Conservation (phyloP, 2,113 vertebrate genomes). For the Strix uralensis region DNA sequence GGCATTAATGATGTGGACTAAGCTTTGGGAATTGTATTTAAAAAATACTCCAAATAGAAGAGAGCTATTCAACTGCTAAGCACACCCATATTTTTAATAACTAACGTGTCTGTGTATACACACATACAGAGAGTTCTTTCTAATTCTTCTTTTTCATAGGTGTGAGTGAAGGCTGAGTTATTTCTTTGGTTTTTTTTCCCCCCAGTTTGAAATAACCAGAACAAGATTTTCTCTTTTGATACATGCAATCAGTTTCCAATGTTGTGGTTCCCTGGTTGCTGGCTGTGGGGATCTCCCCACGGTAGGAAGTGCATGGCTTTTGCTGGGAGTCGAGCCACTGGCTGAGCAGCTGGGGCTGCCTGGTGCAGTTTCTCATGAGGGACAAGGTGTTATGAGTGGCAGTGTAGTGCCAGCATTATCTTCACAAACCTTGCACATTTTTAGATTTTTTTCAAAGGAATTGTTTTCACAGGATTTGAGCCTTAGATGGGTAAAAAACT, state of each 20-base stretch:
- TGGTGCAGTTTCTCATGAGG: neutral
- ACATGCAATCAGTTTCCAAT: neutral
- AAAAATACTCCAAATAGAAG: constrained; percentile 41
- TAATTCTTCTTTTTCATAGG: neutral
- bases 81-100: constrained; percentile 40
- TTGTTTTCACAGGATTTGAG: neutral
- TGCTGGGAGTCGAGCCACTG: neutral
- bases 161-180: neutral
- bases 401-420: neutral
- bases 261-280: neutral
- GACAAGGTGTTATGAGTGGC: neutral
- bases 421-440: neutral
- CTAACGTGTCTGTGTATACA: neutral
- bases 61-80: constrained; percentile 14
- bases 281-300: neutral
- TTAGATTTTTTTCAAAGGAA: neutral
- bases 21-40: constrained; percentile 44
- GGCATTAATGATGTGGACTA: constrained; percentile 36
- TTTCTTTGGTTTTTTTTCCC: neutral
- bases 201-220: neutral
- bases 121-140: neutral
- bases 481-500: neutral
- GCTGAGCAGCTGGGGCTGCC: neutral
- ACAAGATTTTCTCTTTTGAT: neutral
- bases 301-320: fast-evolving